A percentile compares a stretch with the other conserved stretches of the same genome.
phyloP scores from a whole-genome alignment of 2,797 vertebrate species.

The Enteromius argenteus region DNA sequence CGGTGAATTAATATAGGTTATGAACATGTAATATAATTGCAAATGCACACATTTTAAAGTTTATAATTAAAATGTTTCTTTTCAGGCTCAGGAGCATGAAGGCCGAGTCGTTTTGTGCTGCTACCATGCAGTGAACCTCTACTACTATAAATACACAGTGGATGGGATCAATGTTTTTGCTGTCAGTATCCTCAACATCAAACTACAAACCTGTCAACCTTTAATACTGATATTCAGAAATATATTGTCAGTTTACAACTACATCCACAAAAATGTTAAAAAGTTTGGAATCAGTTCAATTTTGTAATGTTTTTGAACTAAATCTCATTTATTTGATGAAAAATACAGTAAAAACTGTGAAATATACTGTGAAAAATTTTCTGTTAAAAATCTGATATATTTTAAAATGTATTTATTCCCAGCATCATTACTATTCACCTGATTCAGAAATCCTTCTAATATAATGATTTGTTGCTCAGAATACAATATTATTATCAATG shows the following conservation, averaged over 20 bases:
- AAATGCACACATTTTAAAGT: neutral
- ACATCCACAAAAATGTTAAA: neutral
- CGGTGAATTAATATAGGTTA: neutral
- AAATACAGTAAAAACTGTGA: neutral
- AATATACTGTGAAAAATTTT: neutral
- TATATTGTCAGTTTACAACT: neutral
- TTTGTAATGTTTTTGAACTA: neutral
- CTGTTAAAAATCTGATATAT: neutral
- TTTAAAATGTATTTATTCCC: neutral
- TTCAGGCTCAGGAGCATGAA: slow-evolving; percentile 71
- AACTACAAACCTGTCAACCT: neutral
- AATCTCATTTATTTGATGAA: neutral
- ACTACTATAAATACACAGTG: slow-evolving; percentile 88
- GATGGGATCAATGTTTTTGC: slow-evolving; percentile 87
- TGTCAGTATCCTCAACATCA: slow-evolving; percentile 82
- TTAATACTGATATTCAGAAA: neutral
- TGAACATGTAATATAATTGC: neutral
- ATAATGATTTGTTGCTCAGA: neutral
- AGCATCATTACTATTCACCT: neutral
- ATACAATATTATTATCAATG: neutral
- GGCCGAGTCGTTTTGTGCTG: slow-evolving; percentile 81
- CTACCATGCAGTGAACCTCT: slow-evolving; percentile 82
- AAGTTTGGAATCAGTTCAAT: neutral
- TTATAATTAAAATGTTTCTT: neutral
- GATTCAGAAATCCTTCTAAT: neutral